A percentile compares a stretch with the other conserved stretches of the same genome.
phyloP scores from a whole-genome alignment of 2,797 vertebrate species.

The Salmo trutta region DNA sequence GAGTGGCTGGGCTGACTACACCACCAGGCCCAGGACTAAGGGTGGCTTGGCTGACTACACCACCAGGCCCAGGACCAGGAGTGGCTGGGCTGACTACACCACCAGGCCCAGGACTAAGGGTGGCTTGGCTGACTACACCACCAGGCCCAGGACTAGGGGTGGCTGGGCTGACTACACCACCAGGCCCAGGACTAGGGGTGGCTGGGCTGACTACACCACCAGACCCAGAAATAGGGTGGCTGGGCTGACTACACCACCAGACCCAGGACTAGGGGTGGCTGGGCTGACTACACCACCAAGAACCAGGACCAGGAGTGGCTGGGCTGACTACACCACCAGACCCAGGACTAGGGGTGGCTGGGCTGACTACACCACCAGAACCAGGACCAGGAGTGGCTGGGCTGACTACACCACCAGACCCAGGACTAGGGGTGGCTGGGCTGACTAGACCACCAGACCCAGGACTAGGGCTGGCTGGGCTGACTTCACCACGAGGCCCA shows the following conservation, averaged over 20 bases:
- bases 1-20: conserved; percentile 14
- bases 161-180: too few species aligned
- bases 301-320: not conserved
- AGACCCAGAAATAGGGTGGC: conserved; percentile 26
- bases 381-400: not conserved
- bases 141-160: too few species aligned
- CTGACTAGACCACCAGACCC: conserved; percentile 71
- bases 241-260: conserved; percentile 66
- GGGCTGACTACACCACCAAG: conserved; percentile 67
- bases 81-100: too few species aligned
- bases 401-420: conserved; percentile 71
- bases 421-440: not conserved
- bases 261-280: conserved; percentile 38
- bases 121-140: too few species aligned
- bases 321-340: conserved; percentile 68
- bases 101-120: too few species aligned
- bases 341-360: conserved; percentile 29
- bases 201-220: conserved; percentile 61
- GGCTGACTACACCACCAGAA: conserved; percentile 66
- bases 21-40: conserved; percentile 70
- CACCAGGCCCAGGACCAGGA: too few species aligned
- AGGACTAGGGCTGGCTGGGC: conserved; percentile 62
- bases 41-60: too few species aligned
- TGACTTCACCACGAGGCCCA: conserved; percentile 69
- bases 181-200: too few species aligned